Percentiles rank a stretch among this genome's conserved stretches.
These are phyloP conservation scores for Psilopogon haemacephalus DNA, from an alignment of 2,113 vertebrate species.

Conservation along the genomic window DNA sequence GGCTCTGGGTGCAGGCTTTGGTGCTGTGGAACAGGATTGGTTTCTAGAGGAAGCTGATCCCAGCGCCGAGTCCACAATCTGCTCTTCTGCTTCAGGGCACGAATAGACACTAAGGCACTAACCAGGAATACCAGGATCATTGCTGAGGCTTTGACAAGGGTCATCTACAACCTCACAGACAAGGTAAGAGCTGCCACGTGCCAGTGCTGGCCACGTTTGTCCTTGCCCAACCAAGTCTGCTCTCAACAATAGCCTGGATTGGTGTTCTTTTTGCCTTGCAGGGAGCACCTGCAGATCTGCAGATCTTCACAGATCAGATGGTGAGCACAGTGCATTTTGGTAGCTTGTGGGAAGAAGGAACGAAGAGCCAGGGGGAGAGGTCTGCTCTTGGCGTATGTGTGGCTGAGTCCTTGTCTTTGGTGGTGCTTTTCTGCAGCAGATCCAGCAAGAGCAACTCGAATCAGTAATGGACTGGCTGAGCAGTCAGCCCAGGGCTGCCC, in stretches of 20 bases:
- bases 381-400: background rate
- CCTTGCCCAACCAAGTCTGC: background rate
- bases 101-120: conserved; percentile 87
- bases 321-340: conserved; percentile 64
- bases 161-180: conserved; percentile 96
- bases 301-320: conserved; percentile 98
- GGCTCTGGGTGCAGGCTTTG: background rate
- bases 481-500: conserved; percentile 91
- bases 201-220: fast-evolving
- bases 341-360: background rate
- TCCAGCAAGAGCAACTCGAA: conserved; percentile 93
- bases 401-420: background rate
- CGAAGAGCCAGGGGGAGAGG: background rate
- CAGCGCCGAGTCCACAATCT: background rate
- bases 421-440: conserved; percentile 75
- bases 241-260: background rate
- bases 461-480: conserved; percentile 96
- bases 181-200: conserved; percentile 77
- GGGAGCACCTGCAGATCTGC: conserved; percentile 89
- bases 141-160: conserved; percentile 91
- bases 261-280: conserved; percentile 26
- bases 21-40: background rate
- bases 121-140: conserved; percentile 92
- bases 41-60: background rate
- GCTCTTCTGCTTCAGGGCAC: conserved; percentile 74